Evolutionary conservation across 1,140 invertebrate species (phyloP).

Genomic region (Luehdorfia chinensis): DNA sequence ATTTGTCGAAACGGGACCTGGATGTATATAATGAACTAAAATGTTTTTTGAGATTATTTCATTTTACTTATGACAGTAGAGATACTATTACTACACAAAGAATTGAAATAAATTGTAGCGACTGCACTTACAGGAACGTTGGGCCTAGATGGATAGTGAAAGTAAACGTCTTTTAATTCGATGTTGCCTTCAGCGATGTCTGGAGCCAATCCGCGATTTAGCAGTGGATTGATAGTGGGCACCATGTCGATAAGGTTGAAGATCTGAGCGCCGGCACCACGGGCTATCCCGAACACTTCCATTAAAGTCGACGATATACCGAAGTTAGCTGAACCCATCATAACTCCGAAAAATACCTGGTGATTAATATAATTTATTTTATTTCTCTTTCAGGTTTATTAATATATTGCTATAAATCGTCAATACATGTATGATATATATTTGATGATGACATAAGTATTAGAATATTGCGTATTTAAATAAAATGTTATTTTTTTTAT

Average conservation of each 20-base stretch:
- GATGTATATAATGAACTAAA: too few species aligned
- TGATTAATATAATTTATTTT: background rate
- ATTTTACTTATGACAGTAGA: too few species aligned
- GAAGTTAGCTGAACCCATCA: conserved; percentile 92
- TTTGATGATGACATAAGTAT: too few species aligned
- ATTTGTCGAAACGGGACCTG: too few species aligned
- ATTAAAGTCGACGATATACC: conserved; percentile 92
- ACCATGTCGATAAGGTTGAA: conserved; percentile 89
- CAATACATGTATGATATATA: too few species aligned
- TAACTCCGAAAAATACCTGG: conserved; percentile 88
- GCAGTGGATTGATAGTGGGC: conserved; percentile 88
- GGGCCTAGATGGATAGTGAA: conserved; percentile 91
- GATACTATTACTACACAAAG: too few species aligned
- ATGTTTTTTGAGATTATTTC: too few species aligned
- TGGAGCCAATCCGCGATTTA: conserved; percentile 81
- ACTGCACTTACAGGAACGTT: conserved; percentile 82
- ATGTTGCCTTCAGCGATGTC: conserved; percentile 84
- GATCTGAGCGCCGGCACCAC: conserved; percentile 89
- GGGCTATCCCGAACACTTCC: conserved; percentile 85
- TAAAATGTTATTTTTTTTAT: too few species aligned
- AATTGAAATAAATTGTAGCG: too few species aligned
- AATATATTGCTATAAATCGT: too few species aligned
- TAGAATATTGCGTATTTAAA: too few species aligned
- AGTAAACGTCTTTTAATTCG: conserved; percentile 86
- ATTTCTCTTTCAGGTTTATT: background rate